Percentiles rank a stretch among this genome's conserved stretches.
Evolutionary conservation across 1,140 invertebrate species (phyloP).

Genomic region (Hormaphis cornu): DNA sequence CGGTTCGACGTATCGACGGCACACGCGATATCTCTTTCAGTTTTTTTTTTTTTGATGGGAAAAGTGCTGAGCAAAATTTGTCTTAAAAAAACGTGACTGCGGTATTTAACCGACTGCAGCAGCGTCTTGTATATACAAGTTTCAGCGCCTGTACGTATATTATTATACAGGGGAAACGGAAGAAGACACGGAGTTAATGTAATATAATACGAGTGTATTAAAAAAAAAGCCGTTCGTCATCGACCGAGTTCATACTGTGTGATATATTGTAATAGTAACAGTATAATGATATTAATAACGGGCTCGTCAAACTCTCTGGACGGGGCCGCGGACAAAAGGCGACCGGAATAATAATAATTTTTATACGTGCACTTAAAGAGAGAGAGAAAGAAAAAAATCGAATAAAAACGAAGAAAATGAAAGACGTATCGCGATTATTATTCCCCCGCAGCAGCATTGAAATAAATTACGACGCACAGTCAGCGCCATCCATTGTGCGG

Average conservation of each 20-base stretch:
- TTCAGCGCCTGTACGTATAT: background rate
- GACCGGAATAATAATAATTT: too few relatives aligned
- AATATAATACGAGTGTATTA: background rate
- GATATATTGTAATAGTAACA: background rate
- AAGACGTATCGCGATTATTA: constrained; percentile 3
- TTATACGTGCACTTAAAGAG: too few relatives aligned
- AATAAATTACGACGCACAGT: background rate
- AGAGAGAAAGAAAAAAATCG: too few relatives aligned
- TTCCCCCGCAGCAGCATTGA: background rate
- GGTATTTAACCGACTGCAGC: background rate
- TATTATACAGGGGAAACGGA: background rate
- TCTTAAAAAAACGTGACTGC: constrained; percentile 15
- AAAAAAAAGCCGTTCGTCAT: constrained; percentile 13
- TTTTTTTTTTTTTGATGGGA: too few relatives aligned
- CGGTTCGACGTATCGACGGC: too few relatives aligned
- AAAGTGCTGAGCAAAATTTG: background rate
- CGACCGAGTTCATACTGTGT: background rate
- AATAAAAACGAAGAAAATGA: background rate
- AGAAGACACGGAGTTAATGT: background rate
- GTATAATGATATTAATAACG: background rate
- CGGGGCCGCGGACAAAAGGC: background rate
- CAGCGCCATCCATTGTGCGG: background rate
- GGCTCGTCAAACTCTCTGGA: constrained; percentile 3
- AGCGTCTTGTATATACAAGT: background rate
- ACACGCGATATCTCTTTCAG: too few relatives aligned